These are phyloP conservation scores for Rhabdomys dilectus DNA, from an alignment of 2,113 vertebrate genomes.

Conservation along the genomic window DNA sequence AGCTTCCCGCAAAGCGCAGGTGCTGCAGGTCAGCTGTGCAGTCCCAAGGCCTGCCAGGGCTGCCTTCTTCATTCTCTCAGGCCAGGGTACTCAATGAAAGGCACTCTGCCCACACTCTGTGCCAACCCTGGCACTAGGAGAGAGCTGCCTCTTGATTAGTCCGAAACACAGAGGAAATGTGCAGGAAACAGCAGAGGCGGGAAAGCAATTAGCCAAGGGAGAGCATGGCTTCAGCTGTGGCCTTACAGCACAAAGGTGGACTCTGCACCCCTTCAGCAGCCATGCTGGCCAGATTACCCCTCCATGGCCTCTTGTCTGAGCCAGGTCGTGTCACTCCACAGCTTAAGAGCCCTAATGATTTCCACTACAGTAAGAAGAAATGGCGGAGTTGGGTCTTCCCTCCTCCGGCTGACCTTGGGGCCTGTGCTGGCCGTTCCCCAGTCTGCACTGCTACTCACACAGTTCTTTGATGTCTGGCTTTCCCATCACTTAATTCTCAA, in stretches of 20 bases:
- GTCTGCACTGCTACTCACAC: background rate
- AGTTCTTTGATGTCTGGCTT: background rate
- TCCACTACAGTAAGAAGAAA: background rate
- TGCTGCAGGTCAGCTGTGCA: conserved; percentile 74
- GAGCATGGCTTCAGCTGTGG: background rate
- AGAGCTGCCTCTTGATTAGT: conserved; percentile 74
- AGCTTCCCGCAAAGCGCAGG: conserved; percentile 81
- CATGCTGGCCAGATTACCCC: background rate
- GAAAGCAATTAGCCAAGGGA: conserved; percentile 77
- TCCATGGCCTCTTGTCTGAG: background rate
- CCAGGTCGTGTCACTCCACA: background rate
- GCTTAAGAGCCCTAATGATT: conserved; percentile 22
- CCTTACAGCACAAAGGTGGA: conserved; percentile 47
- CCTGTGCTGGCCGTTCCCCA: background rate
- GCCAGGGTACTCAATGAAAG: conserved; percentile 65
- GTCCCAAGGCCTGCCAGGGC: conserved; percentile 65
- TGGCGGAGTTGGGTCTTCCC: background rate
- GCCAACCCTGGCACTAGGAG: conserved; percentile 74
- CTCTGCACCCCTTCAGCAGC: background rate
- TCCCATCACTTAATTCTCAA: background rate
- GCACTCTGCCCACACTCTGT: conserved; percentile 59
- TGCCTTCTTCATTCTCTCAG: conserved; percentile 69
- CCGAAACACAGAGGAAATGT: conserved; percentile 79
- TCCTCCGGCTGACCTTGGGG: background rate
- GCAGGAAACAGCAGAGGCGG: conserved; percentile 75